A percentile compares a stretch with the other conserved stretches of the same genome.
Evolutionary conservation across 2,113 vertebrate genomes (phyloP).

Genomic region (Dendrocopos noguchii): DNA sequence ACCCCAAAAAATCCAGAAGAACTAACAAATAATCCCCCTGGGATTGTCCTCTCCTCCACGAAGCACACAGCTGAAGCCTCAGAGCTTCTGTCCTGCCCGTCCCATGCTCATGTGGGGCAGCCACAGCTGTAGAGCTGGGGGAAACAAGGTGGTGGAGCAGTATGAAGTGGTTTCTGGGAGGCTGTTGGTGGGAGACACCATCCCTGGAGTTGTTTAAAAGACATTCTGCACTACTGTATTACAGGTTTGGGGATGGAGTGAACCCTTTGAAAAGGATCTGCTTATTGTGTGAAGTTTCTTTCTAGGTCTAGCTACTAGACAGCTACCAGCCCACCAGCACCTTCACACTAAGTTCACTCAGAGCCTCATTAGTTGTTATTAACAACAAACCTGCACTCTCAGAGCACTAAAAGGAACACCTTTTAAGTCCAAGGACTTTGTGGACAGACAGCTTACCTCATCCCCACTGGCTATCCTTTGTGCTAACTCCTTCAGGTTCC

Average conservation of each 20-base stretch:
- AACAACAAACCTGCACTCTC: neutral
- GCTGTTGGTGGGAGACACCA: neutral
- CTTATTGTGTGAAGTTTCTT: neutral
- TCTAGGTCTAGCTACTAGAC: neutral
- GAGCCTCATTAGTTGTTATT: neutral
- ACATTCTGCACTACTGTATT: neutral
- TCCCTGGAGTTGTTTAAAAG: too few species aligned
- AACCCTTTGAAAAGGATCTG: neutral
- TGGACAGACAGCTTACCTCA: constrained; percentile 80
- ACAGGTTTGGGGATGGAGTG: neutral
- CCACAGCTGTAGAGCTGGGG: neutral
- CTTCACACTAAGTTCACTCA: neutral
- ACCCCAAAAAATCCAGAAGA: too few species aligned
- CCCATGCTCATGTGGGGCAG: too few species aligned
- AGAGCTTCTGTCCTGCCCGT: too few species aligned
- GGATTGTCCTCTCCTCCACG: neutral
- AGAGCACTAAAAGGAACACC: neutral
- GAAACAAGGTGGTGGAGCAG: neutral
- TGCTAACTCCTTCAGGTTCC: constrained; percentile 89
- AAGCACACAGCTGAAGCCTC: neutral
- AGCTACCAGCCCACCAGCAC: neutral
- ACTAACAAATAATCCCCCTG: neutral
- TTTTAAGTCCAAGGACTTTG: neutral
- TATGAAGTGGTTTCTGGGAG: neutral
- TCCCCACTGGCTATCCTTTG: constrained; percentile 85